A percentile compares a stretch with the other conserved stretches of the same genome.
Conservation (phyloP, 2,113 vertebrate species). For the Chloebia gouldiae region DNA sequence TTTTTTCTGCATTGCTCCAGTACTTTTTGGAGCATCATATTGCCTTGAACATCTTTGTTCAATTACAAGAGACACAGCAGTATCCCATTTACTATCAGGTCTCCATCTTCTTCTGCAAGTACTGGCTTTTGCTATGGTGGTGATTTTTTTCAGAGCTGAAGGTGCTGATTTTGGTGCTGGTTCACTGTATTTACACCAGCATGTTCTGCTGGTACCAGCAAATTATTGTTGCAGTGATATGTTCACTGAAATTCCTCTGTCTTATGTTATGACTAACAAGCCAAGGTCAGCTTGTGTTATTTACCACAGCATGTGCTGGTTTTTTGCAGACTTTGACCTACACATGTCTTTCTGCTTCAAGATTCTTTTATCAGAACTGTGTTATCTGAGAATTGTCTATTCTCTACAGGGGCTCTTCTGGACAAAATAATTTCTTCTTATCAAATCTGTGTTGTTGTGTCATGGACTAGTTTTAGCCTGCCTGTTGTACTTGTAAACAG, state of each 20-base stretch:
- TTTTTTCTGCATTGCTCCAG: neutral
- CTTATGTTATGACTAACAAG: slow-evolving; percentile 27
- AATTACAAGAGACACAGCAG: neutral
- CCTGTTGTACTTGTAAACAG: neutral
- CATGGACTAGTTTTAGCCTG: neutral
- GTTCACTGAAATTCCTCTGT: neutral
- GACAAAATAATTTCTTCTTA: neutral
- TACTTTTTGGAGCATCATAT: neutral
- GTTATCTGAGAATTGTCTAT: neutral
- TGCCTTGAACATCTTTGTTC: neutral
- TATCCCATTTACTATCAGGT: neutral
- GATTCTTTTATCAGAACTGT: neutral
- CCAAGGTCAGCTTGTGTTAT: neutral
- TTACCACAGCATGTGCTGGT: neutral
- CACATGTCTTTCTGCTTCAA: neutral
- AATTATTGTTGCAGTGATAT: neutral
- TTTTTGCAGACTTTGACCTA: slow-evolving; percentile 12
- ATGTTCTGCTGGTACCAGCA: neutral
- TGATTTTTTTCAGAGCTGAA: neutral
- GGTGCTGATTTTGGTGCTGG: neutral
- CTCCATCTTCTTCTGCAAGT: neutral
- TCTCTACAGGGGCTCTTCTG: neutral
- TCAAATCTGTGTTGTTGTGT: neutral
- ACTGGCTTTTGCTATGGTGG: neutral
- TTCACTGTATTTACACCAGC: neutral